These are phyloP conservation scores for Sprattus sprattus DNA, from an alignment of 2,113 vertebrate genomes.

Conservation along the genomic window DNA sequence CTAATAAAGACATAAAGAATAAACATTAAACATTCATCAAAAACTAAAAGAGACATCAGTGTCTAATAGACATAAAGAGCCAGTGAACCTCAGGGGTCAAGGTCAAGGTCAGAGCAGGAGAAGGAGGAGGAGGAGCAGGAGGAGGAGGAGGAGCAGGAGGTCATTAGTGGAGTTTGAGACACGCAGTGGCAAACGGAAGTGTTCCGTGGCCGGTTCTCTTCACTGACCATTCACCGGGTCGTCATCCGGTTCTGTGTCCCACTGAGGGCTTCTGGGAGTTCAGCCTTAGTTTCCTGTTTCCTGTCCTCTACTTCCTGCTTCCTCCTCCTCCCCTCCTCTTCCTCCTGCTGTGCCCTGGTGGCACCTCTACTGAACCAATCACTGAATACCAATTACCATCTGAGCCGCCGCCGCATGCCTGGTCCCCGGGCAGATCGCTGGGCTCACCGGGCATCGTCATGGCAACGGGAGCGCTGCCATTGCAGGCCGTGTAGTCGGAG, in stretches of 20 bases:
- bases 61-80: not conserved
- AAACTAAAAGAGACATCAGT: no score
- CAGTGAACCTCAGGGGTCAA: no score
- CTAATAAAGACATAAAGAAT: no score
- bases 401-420: conserved; percentile 10
- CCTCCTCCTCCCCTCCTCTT: conserved; percentile 29
- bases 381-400: conserved; percentile 53
- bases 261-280: conserved; percentile 49
- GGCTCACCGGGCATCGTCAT: conserved; percentile 12
- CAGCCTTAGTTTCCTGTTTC: conserved; percentile 32
- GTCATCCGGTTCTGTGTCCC: conserved; percentile 27
- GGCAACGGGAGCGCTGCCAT: conserved; percentile 22
- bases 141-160: not conserved
- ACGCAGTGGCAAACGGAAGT: not conserved
- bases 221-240: conserved; percentile 20
- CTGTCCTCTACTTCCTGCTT: conserved; percentile 39
- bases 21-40: no score
- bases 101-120: not conserved
- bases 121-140: not conserved
- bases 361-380: conserved; percentile 45
- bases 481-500: conserved; percentile 51
- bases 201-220: not conserved
- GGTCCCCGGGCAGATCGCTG: conserved; percentile 16
- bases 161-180: not conserved
- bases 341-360: conserved; percentile 20